Conservation (phyloP, 2,797 vertebrate species). For the Sebastolobus altivelis region DNA sequence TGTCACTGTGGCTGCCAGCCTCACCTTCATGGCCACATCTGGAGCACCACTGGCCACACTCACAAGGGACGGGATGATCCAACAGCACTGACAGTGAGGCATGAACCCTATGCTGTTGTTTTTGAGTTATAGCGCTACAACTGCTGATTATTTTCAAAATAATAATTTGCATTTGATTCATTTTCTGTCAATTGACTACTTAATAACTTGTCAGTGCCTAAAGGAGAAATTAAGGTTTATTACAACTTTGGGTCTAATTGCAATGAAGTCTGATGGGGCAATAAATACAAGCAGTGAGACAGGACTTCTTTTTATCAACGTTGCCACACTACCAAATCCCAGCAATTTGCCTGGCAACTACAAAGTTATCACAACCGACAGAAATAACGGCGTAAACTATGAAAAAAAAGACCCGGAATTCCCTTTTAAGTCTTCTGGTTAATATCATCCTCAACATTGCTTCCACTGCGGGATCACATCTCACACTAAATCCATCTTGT, state of each 20-base stretch:
- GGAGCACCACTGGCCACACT: slow-evolving; percentile 2
- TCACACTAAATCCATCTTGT: no score
- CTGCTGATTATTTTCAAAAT: neutral
- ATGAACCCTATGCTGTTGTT: neutral
- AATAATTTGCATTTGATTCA: neutral
- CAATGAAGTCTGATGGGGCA: rapidly evolving
- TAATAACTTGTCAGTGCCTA: neutral
- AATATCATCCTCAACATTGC: neutral
- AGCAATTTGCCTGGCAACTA: neutral
- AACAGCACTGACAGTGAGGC: neutral
- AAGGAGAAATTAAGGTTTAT: neutral
- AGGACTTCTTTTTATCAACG: rapidly evolving
- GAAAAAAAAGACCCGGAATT: neutral
- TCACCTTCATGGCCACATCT: slow-evolving; percentile 19
- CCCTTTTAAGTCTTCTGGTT: neutral
- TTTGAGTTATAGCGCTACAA: neutral
- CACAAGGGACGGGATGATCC: no score
- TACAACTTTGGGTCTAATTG: neutral
- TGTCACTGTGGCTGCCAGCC: neutral
- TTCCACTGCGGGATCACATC: neutral
- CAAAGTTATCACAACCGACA: rapidly evolving
- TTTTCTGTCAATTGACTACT: neutral
- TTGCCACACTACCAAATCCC: neutral
- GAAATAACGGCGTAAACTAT: neutral
- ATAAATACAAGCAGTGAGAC: rapidly evolving